Base-by-base conservation (phyloP, 1,140 invertebrate species). In the Stegodyphus dumicola region DNA sequence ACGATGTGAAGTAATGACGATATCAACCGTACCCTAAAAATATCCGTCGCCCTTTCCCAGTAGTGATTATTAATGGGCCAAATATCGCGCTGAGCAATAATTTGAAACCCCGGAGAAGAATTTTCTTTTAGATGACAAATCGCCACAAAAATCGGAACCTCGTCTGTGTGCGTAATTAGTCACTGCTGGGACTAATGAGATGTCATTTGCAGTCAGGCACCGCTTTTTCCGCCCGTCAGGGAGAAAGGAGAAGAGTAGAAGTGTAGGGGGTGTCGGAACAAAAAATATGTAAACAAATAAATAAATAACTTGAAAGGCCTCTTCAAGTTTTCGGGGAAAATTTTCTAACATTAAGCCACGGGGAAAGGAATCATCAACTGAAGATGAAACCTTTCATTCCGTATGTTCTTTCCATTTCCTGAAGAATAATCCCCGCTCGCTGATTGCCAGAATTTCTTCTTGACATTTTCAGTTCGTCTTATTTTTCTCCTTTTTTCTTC, bases 101-200 rank as follows among this genome's bases (percentile, higher is more conserved):
- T 85, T 85, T 66, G 48, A 67, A 83, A 54, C 71, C 51, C 17
- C 13, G n/a, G 71, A 10, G 17, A 54, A 54, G 64, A 85, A 84
- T 84, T 84, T 69, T 69, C 73, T 56, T 53, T 56, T 53, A 18
- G 65, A 18, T 85, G 81, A 85, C 81, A 85, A 85, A 85, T 85
- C 60, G 73, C 64, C 64, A 65, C 81, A 85, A 85, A 85, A 85
- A 85, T 85, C 81, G 73, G 60, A 85, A 85, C 73, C 81, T 76
- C 65, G 64, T 76, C 54, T 15, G 13, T 18, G 64, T 33, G 17
- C 60, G 81, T 85, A 85, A 85, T 85, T 85, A 85, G 81, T 85
- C 81, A 56, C 56, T 51, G 73, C 71, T 66, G 64, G 73, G 48
- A 67, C 18, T 85, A 85, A 85, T 85, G 81, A 85, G 81, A 75